Evolutionary conservation across 2,888 invertebrate species (phyloP), one percentile per base, ranked within the genome.

Genomic region (Thymelicus sylvestris): DNA sequence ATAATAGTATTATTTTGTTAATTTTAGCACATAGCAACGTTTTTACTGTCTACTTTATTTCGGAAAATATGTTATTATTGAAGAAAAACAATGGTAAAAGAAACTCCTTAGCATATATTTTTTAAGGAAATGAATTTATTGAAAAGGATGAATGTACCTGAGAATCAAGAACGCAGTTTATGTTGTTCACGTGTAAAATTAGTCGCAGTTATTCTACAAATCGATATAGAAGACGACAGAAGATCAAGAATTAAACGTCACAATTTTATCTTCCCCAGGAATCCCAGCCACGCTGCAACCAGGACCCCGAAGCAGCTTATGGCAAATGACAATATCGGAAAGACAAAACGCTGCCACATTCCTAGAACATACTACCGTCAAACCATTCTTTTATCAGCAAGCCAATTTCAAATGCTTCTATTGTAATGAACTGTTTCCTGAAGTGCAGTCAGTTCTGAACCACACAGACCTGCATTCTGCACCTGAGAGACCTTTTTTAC

Each of bases 271-370:
- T 80, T 80, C 75, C 80, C 79, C 88, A 88, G 88, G 82, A 74
- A 59, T 78, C 72, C 76, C 82, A 69, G 77, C 74, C 73, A 79
- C 75, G 74, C 83, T 81, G 68, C 85, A 79, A 68, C 78, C 81
- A n/a, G 85, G 87, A 2, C 84, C 90, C 55, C 80, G 86, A 71
- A 90, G 91, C 50, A 92, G 92, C 79, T 80, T 91, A 59, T 93
- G 93, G 93, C 92, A 92, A 88, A 91, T 92, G 93, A 93, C 93
- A 1, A 84, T 88, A 79, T 87, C 89, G 41, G 93, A 93, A 77
- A 79, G 93, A 63, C 86, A 91, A 76, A 93, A 93, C 75, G 93
- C 92, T 8, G 92, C 93, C 0, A 89, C 89, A 0, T 91, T 92
- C 76, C 76, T 93, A 41, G 90, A 92, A 75, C 80, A 75, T 76